These are phyloP conservation scores for Empidonax alnorum DNA, from an alignment of 2,113 vertebrate species.

Conservation along the genomic window DNA sequence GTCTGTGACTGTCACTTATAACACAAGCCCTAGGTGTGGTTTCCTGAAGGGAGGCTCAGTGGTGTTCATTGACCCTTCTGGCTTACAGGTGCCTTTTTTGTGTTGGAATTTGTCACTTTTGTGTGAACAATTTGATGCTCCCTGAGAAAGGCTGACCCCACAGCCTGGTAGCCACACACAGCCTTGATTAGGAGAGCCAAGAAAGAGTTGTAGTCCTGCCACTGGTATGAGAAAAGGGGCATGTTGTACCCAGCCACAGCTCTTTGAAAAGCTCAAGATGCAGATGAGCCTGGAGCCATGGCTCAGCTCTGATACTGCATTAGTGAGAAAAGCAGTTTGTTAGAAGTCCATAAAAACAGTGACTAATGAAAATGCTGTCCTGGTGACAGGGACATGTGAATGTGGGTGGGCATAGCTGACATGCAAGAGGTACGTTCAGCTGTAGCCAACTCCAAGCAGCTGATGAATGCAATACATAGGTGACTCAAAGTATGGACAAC, in stretches of 20 bases:
- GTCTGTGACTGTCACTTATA: not conserved
- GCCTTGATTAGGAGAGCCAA: not conserved
- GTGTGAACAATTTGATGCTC: not conserved
- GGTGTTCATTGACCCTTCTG: not conserved
- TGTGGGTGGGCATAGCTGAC: not conserved
- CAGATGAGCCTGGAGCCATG: not conserved
- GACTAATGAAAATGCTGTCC: not conserved
- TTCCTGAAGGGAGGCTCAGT: rapidly evolving
- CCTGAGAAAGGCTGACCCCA: not conserved
- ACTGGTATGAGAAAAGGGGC: rapidly evolving
- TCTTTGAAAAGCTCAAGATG: not conserved
- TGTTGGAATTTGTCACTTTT: not conserved
- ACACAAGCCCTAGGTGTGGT: not conserved
- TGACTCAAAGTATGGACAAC: not conserved
- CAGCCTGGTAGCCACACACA: not conserved
- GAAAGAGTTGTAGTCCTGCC: not conserved
- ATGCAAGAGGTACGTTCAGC: not conserved
- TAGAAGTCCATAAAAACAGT: not conserved
- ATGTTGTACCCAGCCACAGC: not conserved
- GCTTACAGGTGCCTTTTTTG: not conserved
- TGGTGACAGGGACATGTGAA: not conserved
- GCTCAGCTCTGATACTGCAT: not conserved
- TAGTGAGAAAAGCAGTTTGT: not conserved
- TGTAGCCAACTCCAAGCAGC: not conserved
- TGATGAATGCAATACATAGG: not conserved